Evolutionary conservation across 2,888 invertebrate genomes (phyloP), one percentile per base, ranked within the genome.

Genomic region (Trichopoda pennipes): DNA sequence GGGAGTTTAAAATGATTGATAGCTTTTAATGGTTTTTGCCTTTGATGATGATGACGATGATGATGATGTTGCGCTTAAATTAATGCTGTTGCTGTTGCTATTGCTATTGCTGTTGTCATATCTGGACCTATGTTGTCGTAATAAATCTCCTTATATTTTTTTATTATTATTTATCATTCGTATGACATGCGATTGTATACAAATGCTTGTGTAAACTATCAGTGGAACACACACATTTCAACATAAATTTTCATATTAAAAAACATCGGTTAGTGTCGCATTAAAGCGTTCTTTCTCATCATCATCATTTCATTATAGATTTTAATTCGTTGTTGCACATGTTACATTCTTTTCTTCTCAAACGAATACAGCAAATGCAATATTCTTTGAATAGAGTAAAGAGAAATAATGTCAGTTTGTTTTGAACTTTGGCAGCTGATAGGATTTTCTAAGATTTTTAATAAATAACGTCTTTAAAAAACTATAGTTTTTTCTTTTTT

Each of bases 141-240:
- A 85, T 85, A 84, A 85, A 85, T 85, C 85, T 85, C 84, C 84
- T 84, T 82, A 81, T 64, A 74, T 78, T 82, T 78, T 82, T 85
- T 80, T 81, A 68, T 85, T 83, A 80, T 83, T 82, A 75, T 81
- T 84, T 81, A 84, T 84, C 82, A 80, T 84, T 81, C 79, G 60
- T 79, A 64, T 81, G 78, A 82, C 85, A 84, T 84, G 83, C 75
- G 81, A 83, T 73, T 61, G 17, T 63, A 19, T 6, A 66, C 51
- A 69, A 44, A 56, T 61, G 19, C 1, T 55, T 19, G 35, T 6
- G 38, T 19, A 49, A 51, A 56, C 17, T 12, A 16, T 10, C 19
- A 49, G n/a, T 38, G 19, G 19, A 14, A 51, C 44, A 38, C 32
- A 61, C 42, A 44, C 44, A 6, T 4, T 53, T n/a, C 63, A 69